A percentile compares a stretch with the other conserved stretches of the same genome.
Evolutionary conservation across 2,888 invertebrate genomes (phyloP).

Genomic region (Dorcus hopei): DNA sequence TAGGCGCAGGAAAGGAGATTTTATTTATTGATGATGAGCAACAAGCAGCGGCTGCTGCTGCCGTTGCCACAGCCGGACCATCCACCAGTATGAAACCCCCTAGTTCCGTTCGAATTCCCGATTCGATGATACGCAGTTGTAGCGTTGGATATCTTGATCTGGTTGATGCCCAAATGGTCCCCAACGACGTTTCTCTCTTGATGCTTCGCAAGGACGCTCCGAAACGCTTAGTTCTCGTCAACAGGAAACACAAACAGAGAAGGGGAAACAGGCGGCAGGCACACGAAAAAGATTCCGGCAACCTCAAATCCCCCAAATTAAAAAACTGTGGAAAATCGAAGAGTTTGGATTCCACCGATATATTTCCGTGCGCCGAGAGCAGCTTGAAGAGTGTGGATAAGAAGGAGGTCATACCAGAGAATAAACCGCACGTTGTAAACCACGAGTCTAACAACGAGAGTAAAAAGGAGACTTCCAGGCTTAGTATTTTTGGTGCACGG

Average conservation of each 20-base stretch:
- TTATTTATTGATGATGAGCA: constrained; percentile 40
- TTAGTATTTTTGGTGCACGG: constrained; percentile 45
- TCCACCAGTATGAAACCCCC: constrained; percentile 20
- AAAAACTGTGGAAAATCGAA: constrained; percentile 76
- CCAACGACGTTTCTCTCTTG: constrained; percentile 69
- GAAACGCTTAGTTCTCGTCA: constrained; percentile 73
- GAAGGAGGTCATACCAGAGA: constrained; percentile 42
- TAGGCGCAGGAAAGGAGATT: constrained; percentile 28
- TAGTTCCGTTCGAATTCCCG: constrained; percentile 47
- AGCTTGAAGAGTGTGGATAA: constrained; percentile 37
- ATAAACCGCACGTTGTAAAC: constrained; percentile 17
- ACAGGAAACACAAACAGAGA: constrained; percentile 53
- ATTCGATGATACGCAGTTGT: constrained; percentile 79
- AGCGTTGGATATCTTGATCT: constrained; percentile 86
- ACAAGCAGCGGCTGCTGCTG: not conserved
- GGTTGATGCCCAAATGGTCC: constrained; percentile 72
- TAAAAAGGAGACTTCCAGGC: constrained; percentile 39
- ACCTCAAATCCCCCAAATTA: constrained; percentile 52
- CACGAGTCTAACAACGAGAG: constrained; percentile 25
- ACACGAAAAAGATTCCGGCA: constrained; percentile 31
- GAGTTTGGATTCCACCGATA: constrained; percentile 81
- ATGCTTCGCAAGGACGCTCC: constrained; percentile 74
- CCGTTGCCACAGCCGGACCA: constrained; percentile 7
- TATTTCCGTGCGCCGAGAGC: constrained; percentile 52
- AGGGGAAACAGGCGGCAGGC: constrained; percentile 22